Percentiles rank a stretch among this genome's conserved stretches.
Conservation (phyloP, 2,113 vertebrate genomes). For the Leiothrix lutea region DNA sequence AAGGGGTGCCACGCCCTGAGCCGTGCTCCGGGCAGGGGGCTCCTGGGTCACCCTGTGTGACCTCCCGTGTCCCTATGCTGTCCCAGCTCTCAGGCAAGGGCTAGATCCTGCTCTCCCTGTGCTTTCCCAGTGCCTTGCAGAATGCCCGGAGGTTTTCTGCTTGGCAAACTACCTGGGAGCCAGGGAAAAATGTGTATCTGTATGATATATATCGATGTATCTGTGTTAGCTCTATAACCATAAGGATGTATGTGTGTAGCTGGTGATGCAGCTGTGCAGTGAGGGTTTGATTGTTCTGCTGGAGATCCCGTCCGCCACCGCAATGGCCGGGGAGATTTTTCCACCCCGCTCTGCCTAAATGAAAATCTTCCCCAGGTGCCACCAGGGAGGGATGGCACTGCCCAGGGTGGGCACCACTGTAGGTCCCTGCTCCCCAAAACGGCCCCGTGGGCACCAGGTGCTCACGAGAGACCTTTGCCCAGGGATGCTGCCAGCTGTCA, state of each 20-base stretch:
- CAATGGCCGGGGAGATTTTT: neutral
- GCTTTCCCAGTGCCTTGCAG: neutral
- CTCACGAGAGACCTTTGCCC: neutral
- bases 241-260: neutral
- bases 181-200: neutral
- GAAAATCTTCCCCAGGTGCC: neutral
- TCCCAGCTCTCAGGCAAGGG: fast-evolving
- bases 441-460: fast-evolving
- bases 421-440: neutral
- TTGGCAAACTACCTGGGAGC: neutral
- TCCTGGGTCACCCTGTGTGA: neutral
- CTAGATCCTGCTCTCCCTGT: neutral
- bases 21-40: fast-evolving
- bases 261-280: neutral
- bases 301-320: neutral
- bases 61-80: no score
- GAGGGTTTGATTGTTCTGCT: neutral
- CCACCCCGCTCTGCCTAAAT: neutral
- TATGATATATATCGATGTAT: no score
- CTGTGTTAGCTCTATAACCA: neutral
- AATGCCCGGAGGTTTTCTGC: neutral
- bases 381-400: neutral
- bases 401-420: fast-evolving
- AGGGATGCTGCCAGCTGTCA: neutral
- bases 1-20: neutral